A percentile compares a stretch with the other conserved stretches of the same genome.
Conservation (phyloP, 2,113 vertebrate species). For the Calypte anna region DNA sequence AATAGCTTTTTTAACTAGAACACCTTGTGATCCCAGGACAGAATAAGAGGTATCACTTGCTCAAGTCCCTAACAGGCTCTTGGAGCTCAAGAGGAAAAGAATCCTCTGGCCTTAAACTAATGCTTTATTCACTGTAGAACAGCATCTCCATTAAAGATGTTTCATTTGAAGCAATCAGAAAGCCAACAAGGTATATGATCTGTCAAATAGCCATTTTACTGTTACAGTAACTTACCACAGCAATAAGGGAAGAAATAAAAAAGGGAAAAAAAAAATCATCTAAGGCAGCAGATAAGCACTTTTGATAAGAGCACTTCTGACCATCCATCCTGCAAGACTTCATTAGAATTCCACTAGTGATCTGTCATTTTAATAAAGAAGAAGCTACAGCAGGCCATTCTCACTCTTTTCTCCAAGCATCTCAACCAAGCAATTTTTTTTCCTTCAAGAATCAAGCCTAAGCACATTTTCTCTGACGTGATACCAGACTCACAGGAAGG, state of each 20-base stretch:
- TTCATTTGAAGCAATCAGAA: not conserved
- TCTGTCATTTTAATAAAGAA: not conserved
- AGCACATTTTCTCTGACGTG: not conserved
- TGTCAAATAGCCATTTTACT: not conserved
- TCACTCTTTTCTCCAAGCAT: not conserved
- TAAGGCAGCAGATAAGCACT: not conserved
- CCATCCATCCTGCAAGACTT: not conserved
- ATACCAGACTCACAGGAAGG: not conserved
- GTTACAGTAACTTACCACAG: not conserved
- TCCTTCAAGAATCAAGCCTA: not conserved
- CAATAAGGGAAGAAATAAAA: not conserved
- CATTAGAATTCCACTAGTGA: not conserved
- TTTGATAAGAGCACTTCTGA: not conserved
- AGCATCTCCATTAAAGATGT: not conserved
- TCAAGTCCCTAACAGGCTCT: not conserved
- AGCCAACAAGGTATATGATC: not conserved
- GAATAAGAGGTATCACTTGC: not conserved
- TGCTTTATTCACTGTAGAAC: not conserved
- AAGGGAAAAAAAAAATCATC: not conserved
- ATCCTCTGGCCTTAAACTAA: not conserved
- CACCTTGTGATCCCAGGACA: not conserved
- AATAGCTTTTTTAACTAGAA: not conserved
- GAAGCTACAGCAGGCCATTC: not conserved
- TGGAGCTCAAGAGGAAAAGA: not conserved
- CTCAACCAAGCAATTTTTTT: not conserved